Evolutionary conservation across 1,140 invertebrate species (phyloP), one percentile per base, ranked within the genome.

Genomic region (Drosophila seguyi): DNA sequence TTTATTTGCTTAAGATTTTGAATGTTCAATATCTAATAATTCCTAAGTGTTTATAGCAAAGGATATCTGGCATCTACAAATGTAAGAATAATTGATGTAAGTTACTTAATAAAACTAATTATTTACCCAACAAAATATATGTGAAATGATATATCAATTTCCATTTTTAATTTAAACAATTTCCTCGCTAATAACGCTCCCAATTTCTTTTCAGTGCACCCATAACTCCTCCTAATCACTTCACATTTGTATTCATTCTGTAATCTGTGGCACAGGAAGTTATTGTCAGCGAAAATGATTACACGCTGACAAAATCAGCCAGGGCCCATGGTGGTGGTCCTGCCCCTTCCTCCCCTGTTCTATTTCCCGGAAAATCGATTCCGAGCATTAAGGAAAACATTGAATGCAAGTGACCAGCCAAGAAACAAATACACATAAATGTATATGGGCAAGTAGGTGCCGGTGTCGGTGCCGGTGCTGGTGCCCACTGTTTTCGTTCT

Each of bases 231-330:
- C 31, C 71, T 65, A 65, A 75, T 75, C 73, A 56, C 73, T 75
- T 74, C 59, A 75, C 50, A 75, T 75, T 75, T 75, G 57, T 73
- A 74, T 73, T 74, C 72, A 62, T 48, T 75, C 57, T 52, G 55
- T 55, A 69, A 77, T 77, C 65, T 77, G 27, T 44, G 73, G 56
- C 63, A 69, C 75, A 78, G 75, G 75, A 78, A 78, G 75, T 78
- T 53, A 69, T 77, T 78, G 75, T 78, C 75, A 78, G 65, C 75
- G 36, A 76, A 78, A 77, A 78, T 77, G 75, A 78, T 78, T 78
- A 78, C 74, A 77, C 36, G 69, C 58, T 63, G 73, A 74, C 69
- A 41, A 75, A 63, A 75, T 65, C 66, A 72, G 34, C 52, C 57
- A 72, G 66, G 34, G 63, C 31, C 62, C 60, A 53, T 76, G 75